phyloP scores from a whole-genome alignment of 35 echinoderm and acorn worm species.

The Heliocidaris tuberculata region DNA sequence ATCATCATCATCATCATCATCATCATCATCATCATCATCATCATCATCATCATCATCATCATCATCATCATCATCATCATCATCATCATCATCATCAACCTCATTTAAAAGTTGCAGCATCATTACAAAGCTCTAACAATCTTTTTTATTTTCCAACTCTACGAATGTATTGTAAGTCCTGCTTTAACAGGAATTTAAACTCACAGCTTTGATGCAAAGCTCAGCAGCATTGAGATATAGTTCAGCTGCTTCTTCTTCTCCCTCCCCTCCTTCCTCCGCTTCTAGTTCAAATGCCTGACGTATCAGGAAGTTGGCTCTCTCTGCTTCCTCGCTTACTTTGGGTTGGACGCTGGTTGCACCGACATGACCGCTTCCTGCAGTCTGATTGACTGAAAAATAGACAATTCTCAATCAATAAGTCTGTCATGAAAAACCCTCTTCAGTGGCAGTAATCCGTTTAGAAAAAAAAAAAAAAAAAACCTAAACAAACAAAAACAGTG shows the following conservation, averaged over 20 bases:
- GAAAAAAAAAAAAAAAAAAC: neutral
- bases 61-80: too few species aligned
- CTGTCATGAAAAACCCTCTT: neutral
- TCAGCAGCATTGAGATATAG: slow-evolving; percentile 95
- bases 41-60: too few species aligned
- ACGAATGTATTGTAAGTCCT: too few species aligned
- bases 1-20: too few species aligned
- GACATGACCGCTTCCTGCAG: neutral
- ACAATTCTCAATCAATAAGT: neutral
- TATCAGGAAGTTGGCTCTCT: slow-evolving; percentile 81
- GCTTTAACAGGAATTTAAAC: neutral
- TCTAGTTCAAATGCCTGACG: slow-evolving; percentile 91
- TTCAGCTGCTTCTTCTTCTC: slow-evolving; percentile 78
- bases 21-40: too few species aligned
- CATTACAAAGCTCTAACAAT: too few species aligned
- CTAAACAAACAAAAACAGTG: too few species aligned
- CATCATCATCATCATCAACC: too few species aligned
- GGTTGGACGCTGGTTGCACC: slow-evolving; percentile 36
- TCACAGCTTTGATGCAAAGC: slow-evolving; percentile 83
- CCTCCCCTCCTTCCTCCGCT: slow-evolving; percentile 65
- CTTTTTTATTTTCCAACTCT: too few species aligned
- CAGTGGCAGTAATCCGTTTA: neutral
- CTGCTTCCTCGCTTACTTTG: slow-evolving; percentile 48
- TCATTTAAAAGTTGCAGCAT: too few species aligned
- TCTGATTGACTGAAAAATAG: neutral